Conservation (phyloP, 2,113 vertebrate species). For the Telmatochromis brichardi region DNA sequence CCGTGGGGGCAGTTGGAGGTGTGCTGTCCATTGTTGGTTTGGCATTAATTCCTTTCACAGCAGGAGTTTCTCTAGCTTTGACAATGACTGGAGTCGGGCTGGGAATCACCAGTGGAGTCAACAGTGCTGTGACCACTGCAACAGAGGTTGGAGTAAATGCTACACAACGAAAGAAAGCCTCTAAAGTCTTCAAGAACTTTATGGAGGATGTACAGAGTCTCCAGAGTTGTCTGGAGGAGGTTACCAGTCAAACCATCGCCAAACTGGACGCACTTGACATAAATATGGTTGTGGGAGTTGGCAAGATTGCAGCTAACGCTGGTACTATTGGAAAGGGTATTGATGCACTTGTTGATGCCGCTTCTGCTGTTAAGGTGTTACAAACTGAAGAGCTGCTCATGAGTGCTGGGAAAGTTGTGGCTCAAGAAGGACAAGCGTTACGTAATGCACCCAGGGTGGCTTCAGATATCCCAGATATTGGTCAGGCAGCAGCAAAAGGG, state of each 20-base stretch:
- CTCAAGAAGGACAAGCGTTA: neutral
- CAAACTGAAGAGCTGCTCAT: neutral
- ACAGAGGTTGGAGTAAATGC: conserved; percentile 25
- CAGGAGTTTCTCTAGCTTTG: conserved; percentile 31
- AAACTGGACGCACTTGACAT: fast-evolving
- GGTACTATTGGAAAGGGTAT: neutral
- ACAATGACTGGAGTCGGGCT: conserved; percentile 3
- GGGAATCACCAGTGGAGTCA: conserved; percentile 33
- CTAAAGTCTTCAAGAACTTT: conserved; percentile 9
- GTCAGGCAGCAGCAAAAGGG: conserved; percentile 6
- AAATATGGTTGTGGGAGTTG: neutral
- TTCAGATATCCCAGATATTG: conserved; percentile 23
- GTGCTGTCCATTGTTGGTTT: conserved; percentile 43
- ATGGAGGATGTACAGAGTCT: conserved; percentile 25
- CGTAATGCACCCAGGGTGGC: neutral
- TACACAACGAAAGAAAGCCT: conserved; percentile 5
- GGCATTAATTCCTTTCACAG: conserved; percentile 37
- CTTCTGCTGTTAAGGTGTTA: neutral
- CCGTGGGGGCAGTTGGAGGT: conserved; percentile 33
- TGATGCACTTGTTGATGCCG: neutral
- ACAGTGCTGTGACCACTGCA: neutral
- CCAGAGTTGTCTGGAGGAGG: conserved; percentile 12
- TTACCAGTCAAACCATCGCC: neutral
- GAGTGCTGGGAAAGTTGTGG: neutral
- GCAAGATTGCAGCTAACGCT: fast-evolving